Evolutionary conservation across 2,888 invertebrate genomes (phyloP).

Genomic region (Rhagophthalmus giganteus): DNA sequence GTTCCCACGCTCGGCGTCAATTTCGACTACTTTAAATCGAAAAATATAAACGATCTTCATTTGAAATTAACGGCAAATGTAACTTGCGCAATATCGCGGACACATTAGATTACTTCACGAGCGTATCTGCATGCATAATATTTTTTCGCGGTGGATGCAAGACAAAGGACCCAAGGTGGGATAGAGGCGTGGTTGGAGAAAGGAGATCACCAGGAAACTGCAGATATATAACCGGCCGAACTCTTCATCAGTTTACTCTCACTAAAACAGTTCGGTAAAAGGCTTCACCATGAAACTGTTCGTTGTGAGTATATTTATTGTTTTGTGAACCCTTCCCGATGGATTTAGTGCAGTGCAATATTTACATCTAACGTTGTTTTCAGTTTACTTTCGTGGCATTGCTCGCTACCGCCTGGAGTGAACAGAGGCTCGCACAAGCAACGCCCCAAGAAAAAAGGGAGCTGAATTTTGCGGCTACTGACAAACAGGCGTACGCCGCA

Average conservation of each 20-base stretch:
- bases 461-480: constrained; percentile 9
- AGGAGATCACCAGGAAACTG: constrained; percentile 50
- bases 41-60: too few relatives aligned
- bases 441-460: constrained; percentile 11
- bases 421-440: constrained; percentile 1
- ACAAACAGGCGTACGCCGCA: constrained; percentile 31
- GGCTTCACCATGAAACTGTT: constrained; percentile 45
- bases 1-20: too few relatives aligned
- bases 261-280: constrained; percentile 37
- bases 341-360: constrained; percentile 3
- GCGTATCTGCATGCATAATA: too few relatives aligned
- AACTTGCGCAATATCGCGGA: too few relatives aligned
- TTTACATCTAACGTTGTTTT: constrained; percentile 1
- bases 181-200: constrained; percentile 44
- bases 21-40: too few relatives aligned
- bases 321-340: neutral
- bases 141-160: too few relatives aligned
- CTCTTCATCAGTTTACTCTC: constrained; percentile 42
- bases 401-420: constrained; percentile 1
- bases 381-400: constrained; percentile 4
- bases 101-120: too few relatives aligned
- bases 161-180: too few relatives aligned
- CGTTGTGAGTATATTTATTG: constrained; percentile 45
- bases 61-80: too few relatives aligned
- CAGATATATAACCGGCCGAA: constrained; percentile 47